Conservation (phyloP, 2,888 invertebrate species). For the Phaonia tiefii region DNA sequence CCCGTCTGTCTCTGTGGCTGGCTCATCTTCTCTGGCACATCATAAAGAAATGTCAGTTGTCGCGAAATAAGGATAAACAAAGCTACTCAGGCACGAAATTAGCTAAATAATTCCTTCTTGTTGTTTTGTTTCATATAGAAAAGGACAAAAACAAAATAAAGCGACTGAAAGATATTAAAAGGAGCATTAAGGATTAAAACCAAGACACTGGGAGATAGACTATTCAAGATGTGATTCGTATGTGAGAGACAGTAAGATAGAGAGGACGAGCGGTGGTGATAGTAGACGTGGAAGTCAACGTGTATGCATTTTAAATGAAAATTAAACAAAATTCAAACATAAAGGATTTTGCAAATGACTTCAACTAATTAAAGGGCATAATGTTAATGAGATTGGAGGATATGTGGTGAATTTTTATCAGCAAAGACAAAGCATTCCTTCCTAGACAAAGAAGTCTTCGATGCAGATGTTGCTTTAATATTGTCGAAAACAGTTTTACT, state of each 20-base stretch:
- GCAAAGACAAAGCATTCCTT: conserved; percentile 1
- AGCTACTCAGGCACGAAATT: conserved; percentile 61
- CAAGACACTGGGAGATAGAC: neutral
- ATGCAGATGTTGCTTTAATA: no score
- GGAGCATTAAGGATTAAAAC: conserved; percentile 37
- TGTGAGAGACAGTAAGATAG: conserved; percentile 29
- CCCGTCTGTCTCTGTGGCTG: conserved; percentile 4
- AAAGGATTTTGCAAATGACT: conserved; percentile 60
- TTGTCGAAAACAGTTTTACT: no score
- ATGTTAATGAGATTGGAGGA: conserved; percentile 63
- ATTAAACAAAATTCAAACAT: conserved; percentile 50
- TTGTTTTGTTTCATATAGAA: neutral
- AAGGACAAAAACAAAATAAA: no score
- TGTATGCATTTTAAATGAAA: conserved; percentile 54
- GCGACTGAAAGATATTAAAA: conserved; percentile 44
- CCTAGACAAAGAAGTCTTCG: no score
- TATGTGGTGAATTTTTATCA: conserved; percentile 5
- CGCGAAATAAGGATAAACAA: conserved; percentile 62
- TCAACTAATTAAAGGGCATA: conserved; percentile 59
- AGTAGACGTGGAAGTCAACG: conserved; percentile 26
- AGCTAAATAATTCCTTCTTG: conserved; percentile 50
- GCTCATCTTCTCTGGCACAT: conserved; percentile 39
- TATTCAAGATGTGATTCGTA: conserved; percentile 38
- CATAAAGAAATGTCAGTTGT: conserved; percentile 53
- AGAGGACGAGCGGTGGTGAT: no score